phyloP scores from a whole-genome alignment of 2,888 invertebrate genomes.

The Herminia tarsipennalis region DNA sequence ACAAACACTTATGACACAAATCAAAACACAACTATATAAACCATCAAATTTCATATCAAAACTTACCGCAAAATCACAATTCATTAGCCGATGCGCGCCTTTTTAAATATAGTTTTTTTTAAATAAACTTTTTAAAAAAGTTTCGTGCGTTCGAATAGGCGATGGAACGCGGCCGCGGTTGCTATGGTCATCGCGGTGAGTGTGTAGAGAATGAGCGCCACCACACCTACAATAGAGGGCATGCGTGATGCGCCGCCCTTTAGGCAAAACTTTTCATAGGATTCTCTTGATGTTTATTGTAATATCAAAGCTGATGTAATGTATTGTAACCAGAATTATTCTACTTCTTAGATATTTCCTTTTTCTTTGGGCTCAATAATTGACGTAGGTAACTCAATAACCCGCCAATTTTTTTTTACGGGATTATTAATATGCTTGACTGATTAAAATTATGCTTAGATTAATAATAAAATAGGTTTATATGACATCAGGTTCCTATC shows the following conservation, averaged over 20 bases:
- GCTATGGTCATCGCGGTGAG: slow-evolving; percentile 50
- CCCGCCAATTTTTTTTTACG: too few species aligned
- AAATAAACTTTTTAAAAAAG: slow-evolving; percentile 21
- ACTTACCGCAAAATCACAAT: slow-evolving; percentile 11
- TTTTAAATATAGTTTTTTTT: slow-evolving; percentile 7
- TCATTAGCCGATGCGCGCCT: not conserved
- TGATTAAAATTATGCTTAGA: too few species aligned
- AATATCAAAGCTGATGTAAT: not conserved
- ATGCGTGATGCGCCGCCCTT: slow-evolving; percentile 61
- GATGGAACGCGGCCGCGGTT: slow-evolving; percentile 34
- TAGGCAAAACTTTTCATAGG: slow-evolving; percentile 34
- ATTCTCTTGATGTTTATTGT: slow-evolving; percentile 19
- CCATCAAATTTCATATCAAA: too few species aligned
- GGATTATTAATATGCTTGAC: too few species aligned
- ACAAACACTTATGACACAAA: too few species aligned
- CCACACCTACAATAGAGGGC: slow-evolving; percentile 50
- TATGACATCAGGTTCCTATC: not conserved
- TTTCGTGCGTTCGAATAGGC: slow-evolving; percentile 23
- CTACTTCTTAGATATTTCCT: not conserved
- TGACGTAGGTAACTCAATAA: not conserved
- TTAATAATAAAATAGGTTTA: too few species aligned
- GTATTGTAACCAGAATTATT: not conserved
- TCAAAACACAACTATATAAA: too few species aligned
- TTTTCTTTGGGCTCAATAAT: not conserved
- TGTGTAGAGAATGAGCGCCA: slow-evolving; percentile 42